Conservation (phyloP, 53 echinoderm and acorn worm genomes). For the Arbacia lixula region DNA sequence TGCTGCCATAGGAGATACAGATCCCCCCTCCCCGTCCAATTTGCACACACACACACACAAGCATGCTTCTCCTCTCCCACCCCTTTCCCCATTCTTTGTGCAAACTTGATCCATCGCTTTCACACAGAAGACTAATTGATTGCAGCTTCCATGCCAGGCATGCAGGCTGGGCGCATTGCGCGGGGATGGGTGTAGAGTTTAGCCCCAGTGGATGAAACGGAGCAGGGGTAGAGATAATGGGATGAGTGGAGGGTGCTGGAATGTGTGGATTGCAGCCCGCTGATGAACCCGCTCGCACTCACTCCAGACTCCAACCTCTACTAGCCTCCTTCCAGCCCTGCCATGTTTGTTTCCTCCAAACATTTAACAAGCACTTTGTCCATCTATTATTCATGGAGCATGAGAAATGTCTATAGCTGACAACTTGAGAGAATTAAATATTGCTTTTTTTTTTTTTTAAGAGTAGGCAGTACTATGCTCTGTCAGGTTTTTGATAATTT, state of each 20-base stretch:
- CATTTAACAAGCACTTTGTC: too few species aligned
- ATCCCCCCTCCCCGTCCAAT: too few species aligned
- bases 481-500: too few species aligned
- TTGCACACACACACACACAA: too few species aligned
- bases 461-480: too few species aligned
- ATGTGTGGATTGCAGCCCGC: slow-evolving; percentile 24
- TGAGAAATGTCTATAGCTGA: too few species aligned
- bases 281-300: slow-evolving; percentile 42
- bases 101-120: background rate
- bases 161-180: slow-evolving; percentile 36
- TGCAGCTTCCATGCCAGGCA: slow-evolving; percentile 11
- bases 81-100: background rate
- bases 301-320: background rate
- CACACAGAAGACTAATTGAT: slow-evolving; percentile 17
- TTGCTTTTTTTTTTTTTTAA: too few species aligned
- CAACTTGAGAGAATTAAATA: too few species aligned
- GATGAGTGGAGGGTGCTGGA: slow-evolving; percentile 43
- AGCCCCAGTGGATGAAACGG: slow-evolving; percentile 36
- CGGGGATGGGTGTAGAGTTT: slow-evolving; percentile 36
- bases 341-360: background rate
- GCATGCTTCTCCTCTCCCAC: too few species aligned
- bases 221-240: slow-evolving; percentile 36
- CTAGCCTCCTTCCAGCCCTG: slow-evolving; percentile 14
- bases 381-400: too few species aligned
- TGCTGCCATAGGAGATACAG: background rate